Evolutionary conservation across 30 jellyfish, hydroid and myxozoan species (phyloP), one percentile per base, ranked within the genome.

Genomic region (Pelagia noctiluca): DNA sequence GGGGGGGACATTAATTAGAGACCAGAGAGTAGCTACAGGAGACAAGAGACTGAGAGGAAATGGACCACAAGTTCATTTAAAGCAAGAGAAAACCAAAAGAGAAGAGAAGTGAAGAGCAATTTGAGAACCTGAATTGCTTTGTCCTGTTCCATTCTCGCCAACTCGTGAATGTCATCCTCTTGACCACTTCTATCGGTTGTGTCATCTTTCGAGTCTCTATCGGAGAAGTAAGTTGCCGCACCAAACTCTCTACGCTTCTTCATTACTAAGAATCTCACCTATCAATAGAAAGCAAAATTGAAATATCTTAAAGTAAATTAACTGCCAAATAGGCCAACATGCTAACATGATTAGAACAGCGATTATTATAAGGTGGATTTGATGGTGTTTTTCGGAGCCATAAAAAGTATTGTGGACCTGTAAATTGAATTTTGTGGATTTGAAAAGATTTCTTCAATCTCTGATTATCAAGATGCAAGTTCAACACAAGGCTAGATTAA

Each of bases 61-160:
- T 25, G 18, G 63, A n/a, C 1, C 10, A 42, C 35, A 23, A 18
- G 47, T 46, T 24, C 83, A 35, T 7, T 11, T 19, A 29, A 10
- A 38, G 0, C 28, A 36, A 12, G 13, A 12, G 23, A 12, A 7
- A n/a, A 2, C 35, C 1, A 2, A 24, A 71, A 21, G 84, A 12
- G 18, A 42, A 1, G 10, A 19, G 25, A 48, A 50, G 31, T 46
- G 0, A 24, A 47, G 35, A 2, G 8, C 21, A 23, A 8, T 3
- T 53, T 49, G 2, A 1, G 63, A 2, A 92, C 98, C 95, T 92
- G 98, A 12, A 86, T 70, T 22, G 88, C 98, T 49, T 80, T 80
- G 50, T 92, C 96, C 70, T 86, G 35, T 35, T 92, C 97, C 50
- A 38, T 73, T 49, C 48, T 72, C 5, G 33, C 60, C 0, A 92